A percentile compares a stretch with the other conserved stretches of the same genome.
phyloP scores from a whole-genome alignment of 2,888 invertebrate genomes.

The Cataglyphis livida region DNA sequence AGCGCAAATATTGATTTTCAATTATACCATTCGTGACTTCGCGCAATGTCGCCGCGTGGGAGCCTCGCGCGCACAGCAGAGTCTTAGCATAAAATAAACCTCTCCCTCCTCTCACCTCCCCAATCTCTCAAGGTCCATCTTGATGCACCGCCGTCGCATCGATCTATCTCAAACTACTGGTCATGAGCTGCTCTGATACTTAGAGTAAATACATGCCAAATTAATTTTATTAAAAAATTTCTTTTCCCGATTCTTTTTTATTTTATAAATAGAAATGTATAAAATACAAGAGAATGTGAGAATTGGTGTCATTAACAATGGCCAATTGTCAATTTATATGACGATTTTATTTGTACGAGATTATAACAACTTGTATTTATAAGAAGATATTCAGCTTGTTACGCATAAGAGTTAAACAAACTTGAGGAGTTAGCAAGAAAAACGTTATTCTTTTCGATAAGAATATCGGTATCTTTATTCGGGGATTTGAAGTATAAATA shows the following conservation, averaged over 20 bases:
- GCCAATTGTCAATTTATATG: not conserved
- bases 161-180: constrained; percentile 56
- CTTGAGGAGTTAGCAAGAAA: not conserved
- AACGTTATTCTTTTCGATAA: not conserved
- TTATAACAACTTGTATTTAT: not conserved
- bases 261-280: not conserved
- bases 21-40: constrained; percentile 84
- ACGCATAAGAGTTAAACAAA: not conserved
- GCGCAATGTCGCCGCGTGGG: constrained; percentile 80
- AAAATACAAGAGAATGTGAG: not conserved
- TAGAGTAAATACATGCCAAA: not conserved
- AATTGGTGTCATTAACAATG: not conserved
- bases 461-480: not conserved
- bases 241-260: not conserved
- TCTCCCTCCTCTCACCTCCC: not conserved
- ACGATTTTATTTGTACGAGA: not conserved
- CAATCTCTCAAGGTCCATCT: constrained; percentile 82
- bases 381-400: not conserved
- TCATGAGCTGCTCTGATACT: constrained; percentile 29
- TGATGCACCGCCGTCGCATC: constrained; percentile 71
- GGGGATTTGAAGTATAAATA: constrained; percentile 21
- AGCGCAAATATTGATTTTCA: constrained; percentile 84
- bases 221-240: not conserved
- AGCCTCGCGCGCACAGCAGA: constrained; percentile 68
- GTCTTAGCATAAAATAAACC: constrained; percentile 81